Conservation (phyloP, 2,888 invertebrate species). For the Aricia artaxerxes region DNA sequence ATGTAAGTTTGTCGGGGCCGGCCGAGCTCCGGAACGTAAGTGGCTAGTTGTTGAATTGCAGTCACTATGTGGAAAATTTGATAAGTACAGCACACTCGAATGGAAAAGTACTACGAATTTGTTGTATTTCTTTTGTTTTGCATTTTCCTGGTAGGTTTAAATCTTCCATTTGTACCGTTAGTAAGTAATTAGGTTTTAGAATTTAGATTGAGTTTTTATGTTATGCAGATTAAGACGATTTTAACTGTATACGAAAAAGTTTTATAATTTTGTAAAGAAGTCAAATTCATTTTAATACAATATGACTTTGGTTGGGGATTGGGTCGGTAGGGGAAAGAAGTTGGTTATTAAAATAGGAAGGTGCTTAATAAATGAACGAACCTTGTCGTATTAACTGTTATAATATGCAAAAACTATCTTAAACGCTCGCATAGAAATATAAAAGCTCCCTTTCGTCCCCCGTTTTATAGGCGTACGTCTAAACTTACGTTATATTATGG, state of each 20-base stretch:
- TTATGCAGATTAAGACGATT: too few relatives aligned
- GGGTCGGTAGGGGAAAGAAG: too few relatives aligned
- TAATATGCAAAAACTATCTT: not conserved
- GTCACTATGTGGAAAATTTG: conserved; percentile 28
- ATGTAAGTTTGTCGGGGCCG: conserved; percentile 17
- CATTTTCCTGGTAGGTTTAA: not conserved
- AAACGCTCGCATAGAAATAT: not conserved
- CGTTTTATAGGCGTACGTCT: conserved; percentile 31
- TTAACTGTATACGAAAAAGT: too few relatives aligned
- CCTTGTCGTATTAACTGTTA: too few relatives aligned
- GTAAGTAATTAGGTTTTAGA: too few relatives aligned
- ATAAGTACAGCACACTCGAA: conserved; percentile 17
- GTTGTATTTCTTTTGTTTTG: not conserved
- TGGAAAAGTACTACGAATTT: conserved; percentile 4
- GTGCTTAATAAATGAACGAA: too few relatives aligned
- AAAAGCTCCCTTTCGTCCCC: not conserved
- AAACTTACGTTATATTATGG: conserved; percentile 45
- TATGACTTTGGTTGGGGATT: too few relatives aligned
- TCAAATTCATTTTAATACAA: too few relatives aligned
- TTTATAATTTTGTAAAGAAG: too few relatives aligned
- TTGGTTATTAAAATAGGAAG: too few relatives aligned
- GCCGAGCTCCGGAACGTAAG: conserved; percentile 8
- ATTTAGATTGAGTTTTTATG: too few relatives aligned
- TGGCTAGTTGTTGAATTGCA: conserved; percentile 29
- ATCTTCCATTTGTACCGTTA: too few relatives aligned